phyloP scores from a whole-genome alignment of 92 coral and sea anemone genomes.

The Epizoanthus ramosus region DNA sequence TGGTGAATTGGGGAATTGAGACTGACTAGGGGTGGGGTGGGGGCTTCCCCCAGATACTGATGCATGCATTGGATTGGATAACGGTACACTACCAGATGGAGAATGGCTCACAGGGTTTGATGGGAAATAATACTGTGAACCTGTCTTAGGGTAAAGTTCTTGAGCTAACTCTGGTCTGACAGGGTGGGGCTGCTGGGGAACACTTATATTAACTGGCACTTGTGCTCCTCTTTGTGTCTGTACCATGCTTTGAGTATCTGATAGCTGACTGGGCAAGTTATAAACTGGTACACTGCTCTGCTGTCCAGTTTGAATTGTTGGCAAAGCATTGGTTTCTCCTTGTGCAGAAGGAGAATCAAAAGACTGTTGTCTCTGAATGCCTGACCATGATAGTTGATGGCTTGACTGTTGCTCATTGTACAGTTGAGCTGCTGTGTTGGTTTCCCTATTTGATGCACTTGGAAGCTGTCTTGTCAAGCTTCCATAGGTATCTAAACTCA shows the following conservation, averaged over 20 bases:
- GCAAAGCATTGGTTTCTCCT: neutral
- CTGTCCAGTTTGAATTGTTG: neutral
- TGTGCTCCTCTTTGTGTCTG: neutral
- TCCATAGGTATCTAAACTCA: neutral
- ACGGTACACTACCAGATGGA: neutral
- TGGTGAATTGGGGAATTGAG: slow-evolving; percentile 6
- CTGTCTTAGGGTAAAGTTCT: slow-evolving; percentile 9
- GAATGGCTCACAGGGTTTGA: slow-evolving; percentile 1
- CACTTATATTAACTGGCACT: neutral
- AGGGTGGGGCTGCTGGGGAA: neutral
- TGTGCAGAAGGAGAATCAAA: neutral
- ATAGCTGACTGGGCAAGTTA: neutral
- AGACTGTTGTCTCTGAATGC: neutral
- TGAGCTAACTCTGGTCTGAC: slow-evolving; percentile 1
- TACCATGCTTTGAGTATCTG: no score
- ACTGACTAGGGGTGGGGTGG: neutral
- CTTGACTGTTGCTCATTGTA: neutral
- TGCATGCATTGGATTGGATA: neutral
- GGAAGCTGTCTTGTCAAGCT: neutral
- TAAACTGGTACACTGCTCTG: neutral
- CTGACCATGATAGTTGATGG: neutral
- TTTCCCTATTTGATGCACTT: neutral
- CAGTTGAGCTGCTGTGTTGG: neutral
- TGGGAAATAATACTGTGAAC: neutral
- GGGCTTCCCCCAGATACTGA: neutral